phyloP scores from a whole-genome alignment of 2,113 vertebrate species.

The Delphinus delphis region DNA sequence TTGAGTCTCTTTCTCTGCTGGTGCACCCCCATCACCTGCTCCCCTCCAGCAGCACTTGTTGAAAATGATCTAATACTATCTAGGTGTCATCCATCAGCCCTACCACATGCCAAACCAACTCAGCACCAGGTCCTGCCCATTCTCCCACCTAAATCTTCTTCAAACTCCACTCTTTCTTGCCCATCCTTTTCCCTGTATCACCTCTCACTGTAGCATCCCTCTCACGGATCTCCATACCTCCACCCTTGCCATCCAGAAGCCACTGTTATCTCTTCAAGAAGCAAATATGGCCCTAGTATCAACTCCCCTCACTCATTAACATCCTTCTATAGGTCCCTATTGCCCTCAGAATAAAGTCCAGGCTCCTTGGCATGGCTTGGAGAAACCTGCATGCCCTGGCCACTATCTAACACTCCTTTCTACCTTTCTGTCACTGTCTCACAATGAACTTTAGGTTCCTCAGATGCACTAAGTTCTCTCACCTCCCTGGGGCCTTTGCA shows the following conservation, averaged over 20 bases:
- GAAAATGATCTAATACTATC: neutral
- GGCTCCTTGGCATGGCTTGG: neutral
- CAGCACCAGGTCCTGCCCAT: neutral
- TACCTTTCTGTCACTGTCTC: neutral
- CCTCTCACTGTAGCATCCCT: neutral
- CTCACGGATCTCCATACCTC: neutral
- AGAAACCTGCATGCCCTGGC: neutral
- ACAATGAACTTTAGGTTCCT: neutral
- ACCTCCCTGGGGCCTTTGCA: neutral
- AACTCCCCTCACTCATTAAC: neutral
- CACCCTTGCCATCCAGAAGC: neutral
- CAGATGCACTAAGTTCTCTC: neutral
- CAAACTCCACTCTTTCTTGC: neutral
- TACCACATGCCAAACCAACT: neutral
- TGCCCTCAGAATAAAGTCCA: neutral
- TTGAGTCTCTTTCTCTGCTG: neutral
- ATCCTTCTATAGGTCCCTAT: neutral
- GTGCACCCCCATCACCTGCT: neutral
- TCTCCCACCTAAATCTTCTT: neutral
- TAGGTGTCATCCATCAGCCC: neutral
- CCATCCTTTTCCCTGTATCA: too few species aligned
- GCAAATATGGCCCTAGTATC: neutral
- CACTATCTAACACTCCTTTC: neutral
- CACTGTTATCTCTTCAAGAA: neutral
- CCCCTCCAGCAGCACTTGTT: rapidly evolving